A percentile compares a stretch with the other conserved stretches of the same genome.
Conservation (phyloP, 2,888 invertebrate genomes). For the Melanostoma mellinum region DNA sequence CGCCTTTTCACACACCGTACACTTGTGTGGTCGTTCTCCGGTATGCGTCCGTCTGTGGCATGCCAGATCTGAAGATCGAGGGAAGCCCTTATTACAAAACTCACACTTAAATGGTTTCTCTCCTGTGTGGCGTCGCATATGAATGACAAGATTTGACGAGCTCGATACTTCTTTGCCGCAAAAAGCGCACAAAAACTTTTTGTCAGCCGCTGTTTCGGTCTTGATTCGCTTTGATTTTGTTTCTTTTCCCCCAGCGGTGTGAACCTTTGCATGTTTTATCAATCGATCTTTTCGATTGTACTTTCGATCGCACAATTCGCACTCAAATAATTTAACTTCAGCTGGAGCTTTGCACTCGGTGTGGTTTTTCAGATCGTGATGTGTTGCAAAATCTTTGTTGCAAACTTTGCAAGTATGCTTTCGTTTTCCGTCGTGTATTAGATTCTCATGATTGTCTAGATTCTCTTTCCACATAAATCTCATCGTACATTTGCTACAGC, state of each 20-base stretch:
- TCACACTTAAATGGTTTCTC: conserved; percentile 86
- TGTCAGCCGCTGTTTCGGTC: conserved; percentile 76
- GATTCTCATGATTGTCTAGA: conserved; percentile 75
- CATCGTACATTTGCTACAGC: conserved; percentile 78
- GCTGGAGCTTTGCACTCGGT: conserved; percentile 50
- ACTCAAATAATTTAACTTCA: conserved; percentile 76
- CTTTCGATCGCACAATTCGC: conserved; percentile 78
- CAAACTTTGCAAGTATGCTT: conserved; percentile 48
- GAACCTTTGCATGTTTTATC: conserved; percentile 77
- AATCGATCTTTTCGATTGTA: conserved; percentile 80
- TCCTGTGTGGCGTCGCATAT: conserved; percentile 87
- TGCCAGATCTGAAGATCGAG: conserved; percentile 85
- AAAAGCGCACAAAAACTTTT: conserved; percentile 84
- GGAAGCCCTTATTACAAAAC: conserved; percentile 85
- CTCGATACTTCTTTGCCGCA: conserved; percentile 85
- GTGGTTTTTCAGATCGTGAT: conserved; percentile 55
- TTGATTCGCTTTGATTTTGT: conserved; percentile 38
- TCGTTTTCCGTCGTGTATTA: conserved; percentile 58
- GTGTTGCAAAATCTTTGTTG: conserved; percentile 59
- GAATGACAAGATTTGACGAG: conserved; percentile 85
- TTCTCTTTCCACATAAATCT: conserved; percentile 81
- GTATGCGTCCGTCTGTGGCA: conserved; percentile 85
- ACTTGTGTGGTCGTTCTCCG: conserved; percentile 84
- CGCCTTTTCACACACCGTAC: conserved; percentile 81
- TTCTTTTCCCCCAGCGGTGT: conserved; percentile 43